A percentile compares a stretch with the other conserved stretches of the same genome.
Conservation (phyloP, 2,888 invertebrate species). For the Nomada flava region DNA sequence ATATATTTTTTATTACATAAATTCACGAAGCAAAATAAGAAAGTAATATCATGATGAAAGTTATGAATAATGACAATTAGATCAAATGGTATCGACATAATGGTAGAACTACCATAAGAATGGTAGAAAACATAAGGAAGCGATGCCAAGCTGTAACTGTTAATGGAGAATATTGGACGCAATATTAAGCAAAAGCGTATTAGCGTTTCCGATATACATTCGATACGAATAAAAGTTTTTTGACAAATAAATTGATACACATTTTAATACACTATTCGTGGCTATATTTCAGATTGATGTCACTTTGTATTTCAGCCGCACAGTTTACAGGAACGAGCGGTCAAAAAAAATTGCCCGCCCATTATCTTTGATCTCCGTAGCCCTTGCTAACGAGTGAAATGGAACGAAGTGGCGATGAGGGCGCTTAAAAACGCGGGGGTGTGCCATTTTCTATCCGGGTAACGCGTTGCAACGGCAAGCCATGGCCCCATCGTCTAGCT, state of each 20-base stretch:
- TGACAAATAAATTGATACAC: not conserved
- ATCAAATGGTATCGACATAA: too few species aligned
- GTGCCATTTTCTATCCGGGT: constrained; percentile 38
- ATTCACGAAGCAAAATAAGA: too few species aligned
- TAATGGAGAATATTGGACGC: too few species aligned
- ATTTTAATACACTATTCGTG: not conserved
- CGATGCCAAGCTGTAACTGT: too few species aligned
- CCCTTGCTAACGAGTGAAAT: constrained; percentile 22
- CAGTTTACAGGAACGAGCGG: not conserved
- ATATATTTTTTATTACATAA: too few species aligned
- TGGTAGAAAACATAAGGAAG: too few species aligned
- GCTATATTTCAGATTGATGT: not conserved
- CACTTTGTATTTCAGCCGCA: not conserved
- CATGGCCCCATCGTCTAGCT: constrained; percentile 49
- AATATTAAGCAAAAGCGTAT: too few species aligned
- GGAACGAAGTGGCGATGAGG: constrained; percentile 22
- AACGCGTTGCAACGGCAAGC: not conserved
- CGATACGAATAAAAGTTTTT: too few species aligned
- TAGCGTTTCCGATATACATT: too few species aligned
- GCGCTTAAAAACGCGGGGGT: constrained; percentile 40
- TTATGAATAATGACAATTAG: too few species aligned
- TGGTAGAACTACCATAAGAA: too few species aligned
- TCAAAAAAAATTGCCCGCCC: constrained; percentile 12
- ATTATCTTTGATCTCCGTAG: constrained; percentile 2
- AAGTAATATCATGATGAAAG: too few species aligned